phyloP scores from a whole-genome alignment of 2,113 vertebrate species.

The Ascaphus truei region DNA sequence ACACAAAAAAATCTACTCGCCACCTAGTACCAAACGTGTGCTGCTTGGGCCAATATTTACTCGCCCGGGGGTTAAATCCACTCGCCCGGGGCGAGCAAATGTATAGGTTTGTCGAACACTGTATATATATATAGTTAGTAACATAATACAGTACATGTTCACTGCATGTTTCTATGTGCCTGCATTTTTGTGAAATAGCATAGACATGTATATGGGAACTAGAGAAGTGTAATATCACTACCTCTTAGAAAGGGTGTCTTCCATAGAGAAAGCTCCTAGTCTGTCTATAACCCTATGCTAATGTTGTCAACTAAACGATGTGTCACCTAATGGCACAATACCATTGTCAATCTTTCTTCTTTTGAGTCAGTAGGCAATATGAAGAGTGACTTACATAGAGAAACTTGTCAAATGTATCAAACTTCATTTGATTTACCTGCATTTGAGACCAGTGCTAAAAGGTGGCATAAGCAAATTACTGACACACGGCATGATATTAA shows the following conservation, averaged over 20 bases:
- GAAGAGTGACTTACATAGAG: neutral
- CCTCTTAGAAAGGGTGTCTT: neutral
- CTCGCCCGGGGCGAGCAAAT: no score
- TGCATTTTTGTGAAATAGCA: neutral
- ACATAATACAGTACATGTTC: no score
- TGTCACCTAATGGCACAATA: conserved; percentile 10
- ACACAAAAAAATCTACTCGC: no score
- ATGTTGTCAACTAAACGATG: conserved; percentile 5
- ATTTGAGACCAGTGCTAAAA: neutral
- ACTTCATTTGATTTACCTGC: neutral
- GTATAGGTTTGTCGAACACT: no score
- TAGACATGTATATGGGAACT: neutral
- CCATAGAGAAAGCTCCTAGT: no score
- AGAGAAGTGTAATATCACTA: neutral
- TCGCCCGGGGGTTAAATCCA: no score
- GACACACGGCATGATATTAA: neutral
- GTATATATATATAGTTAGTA: no score
- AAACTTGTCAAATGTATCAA: conserved; percentile 17
- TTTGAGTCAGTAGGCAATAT: neutral
- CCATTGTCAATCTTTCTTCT: conserved; percentile 3
- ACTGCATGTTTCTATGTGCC: neutral
- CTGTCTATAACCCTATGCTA: conserved; percentile 16
- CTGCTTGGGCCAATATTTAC: no score
- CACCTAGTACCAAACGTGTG: no score
- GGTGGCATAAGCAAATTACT: conserved; percentile 13